These are phyloP conservation scores for Pygocentrus nattereri DNA, from an alignment of 2,797 vertebrate genomes.

Conservation along the genomic window DNA sequence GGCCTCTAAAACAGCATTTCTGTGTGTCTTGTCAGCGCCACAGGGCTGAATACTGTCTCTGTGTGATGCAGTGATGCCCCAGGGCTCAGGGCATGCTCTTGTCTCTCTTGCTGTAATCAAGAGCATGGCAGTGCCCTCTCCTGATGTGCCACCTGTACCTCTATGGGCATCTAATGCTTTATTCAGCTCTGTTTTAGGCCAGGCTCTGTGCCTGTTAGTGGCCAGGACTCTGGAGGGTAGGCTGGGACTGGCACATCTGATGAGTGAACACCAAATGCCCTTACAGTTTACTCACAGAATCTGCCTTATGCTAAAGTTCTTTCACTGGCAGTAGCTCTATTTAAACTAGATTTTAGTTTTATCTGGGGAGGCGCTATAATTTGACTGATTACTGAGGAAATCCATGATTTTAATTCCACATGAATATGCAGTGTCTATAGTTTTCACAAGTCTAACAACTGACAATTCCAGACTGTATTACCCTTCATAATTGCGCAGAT, in stretches of 20 bases:
- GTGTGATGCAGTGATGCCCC: conserved; percentile 21
- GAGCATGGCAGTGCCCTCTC: conserved; percentile 48
- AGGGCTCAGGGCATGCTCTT: conserved; percentile 38
- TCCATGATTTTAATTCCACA: background rate
- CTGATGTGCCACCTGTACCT: conserved; percentile 58
- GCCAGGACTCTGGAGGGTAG: conserved; percentile 26
- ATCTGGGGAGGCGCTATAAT: background rate
- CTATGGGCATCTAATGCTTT: conserved; percentile 33
- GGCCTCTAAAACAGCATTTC: conserved; percentile 43
- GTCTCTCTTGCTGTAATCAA: conserved; percentile 42
- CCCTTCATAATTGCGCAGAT: background rate
- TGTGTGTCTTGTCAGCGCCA: conserved; percentile 35
- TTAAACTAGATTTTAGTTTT: background rate
- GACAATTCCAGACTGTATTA: background rate
- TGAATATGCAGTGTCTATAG: background rate
- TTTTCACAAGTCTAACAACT: no score
- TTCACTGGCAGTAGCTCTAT: background rate
- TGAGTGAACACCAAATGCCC: conserved; percentile 34
- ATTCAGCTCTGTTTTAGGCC: conserved; percentile 34
- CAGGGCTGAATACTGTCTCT: conserved; percentile 37
- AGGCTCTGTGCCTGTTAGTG: conserved; percentile 15
- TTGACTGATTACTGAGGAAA: background rate
- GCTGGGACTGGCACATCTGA: conserved; percentile 19
- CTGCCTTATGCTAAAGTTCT: background rate
- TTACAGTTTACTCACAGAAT: background rate